These are phyloP conservation scores for Melolontha melolontha DNA, from an alignment of 2,888 invertebrate genomes.

Conservation along the genomic window DNA sequence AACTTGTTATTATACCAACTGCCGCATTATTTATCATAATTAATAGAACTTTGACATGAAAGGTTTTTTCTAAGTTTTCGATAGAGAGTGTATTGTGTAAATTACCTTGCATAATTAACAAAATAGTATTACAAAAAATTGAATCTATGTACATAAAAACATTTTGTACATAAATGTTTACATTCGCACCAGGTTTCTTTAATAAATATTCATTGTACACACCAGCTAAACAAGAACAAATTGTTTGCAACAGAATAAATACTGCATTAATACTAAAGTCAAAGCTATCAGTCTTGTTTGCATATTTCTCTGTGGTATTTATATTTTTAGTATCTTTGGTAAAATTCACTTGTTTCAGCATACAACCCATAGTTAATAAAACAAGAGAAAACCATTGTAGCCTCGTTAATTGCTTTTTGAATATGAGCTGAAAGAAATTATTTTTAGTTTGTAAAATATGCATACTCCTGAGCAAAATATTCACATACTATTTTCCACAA, in stretches of 20 bases:
- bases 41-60: slow-evolving; percentile 78
- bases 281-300: slow-evolving; percentile 61
- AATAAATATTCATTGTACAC: slow-evolving; percentile 96
- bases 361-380: slow-evolving; percentile 88
- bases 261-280: slow-evolving; percentile 72
- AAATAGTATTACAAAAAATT: slow-evolving; percentile 87
- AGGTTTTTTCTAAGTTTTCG: slow-evolving; percentile 69
- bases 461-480: too few relatives aligned
- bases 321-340: slow-evolving; percentile 50
- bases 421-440: slow-evolving; percentile 77
- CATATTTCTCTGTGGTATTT: slow-evolving; percentile 53
- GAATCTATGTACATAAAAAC: slow-evolving; percentile 96
- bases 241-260: slow-evolving; percentile 81
- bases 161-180: slow-evolving; percentile 93
- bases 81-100: slow-evolving; percentile 72
- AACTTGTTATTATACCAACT: slow-evolving; percentile 93
- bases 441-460: too few relatives aligned
- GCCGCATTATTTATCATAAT: slow-evolving; percentile 91
- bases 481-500: too few relatives aligned
- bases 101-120: slow-evolving; percentile 78
- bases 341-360: slow-evolving; percentile 85
- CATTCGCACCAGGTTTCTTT: slow-evolving; percentile 85
- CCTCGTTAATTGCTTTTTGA: slow-evolving; percentile 81
- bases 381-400: slow-evolving; percentile 93
- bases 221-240: slow-evolving; percentile 94